Evolutionary conservation across 2,888 invertebrate genomes (phyloP).

Genomic region (Margaritifera margaritifera): DNA sequence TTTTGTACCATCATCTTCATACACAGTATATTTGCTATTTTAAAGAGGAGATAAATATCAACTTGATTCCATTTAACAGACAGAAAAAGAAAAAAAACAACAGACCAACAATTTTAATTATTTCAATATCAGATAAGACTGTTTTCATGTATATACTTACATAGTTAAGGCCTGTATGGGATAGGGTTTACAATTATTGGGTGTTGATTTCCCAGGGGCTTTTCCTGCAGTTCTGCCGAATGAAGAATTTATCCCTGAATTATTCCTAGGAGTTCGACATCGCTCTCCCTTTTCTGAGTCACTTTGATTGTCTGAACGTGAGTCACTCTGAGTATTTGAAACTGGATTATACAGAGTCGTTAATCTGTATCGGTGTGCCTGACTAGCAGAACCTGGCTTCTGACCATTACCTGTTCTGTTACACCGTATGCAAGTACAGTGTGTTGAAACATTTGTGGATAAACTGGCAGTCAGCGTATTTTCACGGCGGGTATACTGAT

Average conservation of each 20-base stretch:
- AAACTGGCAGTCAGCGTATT: constrained; percentile 8
- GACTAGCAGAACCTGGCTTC: constrained; percentile 33
- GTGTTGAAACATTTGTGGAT: constrained; percentile 6
- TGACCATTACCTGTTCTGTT: constrained; percentile 26
- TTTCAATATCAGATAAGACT: no score
- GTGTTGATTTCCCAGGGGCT: no score
- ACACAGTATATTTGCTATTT: no score
- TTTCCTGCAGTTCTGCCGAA: constrained; percentile 15
- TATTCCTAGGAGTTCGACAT: constrained; percentile 22
- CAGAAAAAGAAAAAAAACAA: no score
- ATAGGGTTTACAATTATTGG: constrained; percentile 5
- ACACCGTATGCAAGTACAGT: constrained; percentile 17
- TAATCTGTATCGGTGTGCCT: constrained; percentile 44
- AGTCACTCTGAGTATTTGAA: constrained; percentile 24
- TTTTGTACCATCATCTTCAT: no score
- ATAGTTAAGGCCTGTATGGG: constrained; percentile 44
- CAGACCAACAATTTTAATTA: no score
- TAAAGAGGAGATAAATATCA: no score
- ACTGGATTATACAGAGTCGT: constrained; percentile 6
- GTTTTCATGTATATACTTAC: constrained; percentile 34
- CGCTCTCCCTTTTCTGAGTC: constrained; percentile 23
- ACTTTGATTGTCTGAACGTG: constrained; percentile 39
- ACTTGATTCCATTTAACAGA: no score
- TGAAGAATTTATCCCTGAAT: constrained; percentile 30
- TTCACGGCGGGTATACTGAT: constrained; percentile 8